A percentile compares a stretch with the other conserved stretches of the same genome.
Evolutionary conservation across 2,797 vertebrate genomes (phyloP).

Genomic region (Lepilemur ruficaudatus): DNA sequence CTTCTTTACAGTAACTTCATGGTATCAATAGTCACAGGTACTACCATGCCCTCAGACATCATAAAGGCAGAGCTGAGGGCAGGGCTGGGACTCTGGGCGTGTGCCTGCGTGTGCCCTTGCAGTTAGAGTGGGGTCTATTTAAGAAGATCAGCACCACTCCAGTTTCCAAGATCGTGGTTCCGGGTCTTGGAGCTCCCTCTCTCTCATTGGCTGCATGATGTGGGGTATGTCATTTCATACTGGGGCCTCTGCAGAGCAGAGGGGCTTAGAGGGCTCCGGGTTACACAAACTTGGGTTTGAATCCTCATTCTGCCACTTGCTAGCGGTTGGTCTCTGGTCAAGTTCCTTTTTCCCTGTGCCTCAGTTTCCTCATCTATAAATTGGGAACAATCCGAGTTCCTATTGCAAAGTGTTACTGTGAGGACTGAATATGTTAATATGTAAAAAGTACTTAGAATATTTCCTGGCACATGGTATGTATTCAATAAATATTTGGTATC

Average conservation of each 20-base stretch:
- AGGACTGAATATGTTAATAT: not conserved
- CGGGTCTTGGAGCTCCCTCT: not conserved
- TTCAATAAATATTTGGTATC: conserved; percentile 44
- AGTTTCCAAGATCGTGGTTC: not conserved
- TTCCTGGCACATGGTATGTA: not conserved
- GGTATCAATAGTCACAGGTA: not conserved
- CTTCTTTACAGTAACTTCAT: not conserved
- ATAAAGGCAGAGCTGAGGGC: not conserved
- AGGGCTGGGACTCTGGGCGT: not conserved
- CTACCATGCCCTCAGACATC: not conserved
- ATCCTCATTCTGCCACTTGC: not conserved
- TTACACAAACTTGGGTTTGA: not conserved
- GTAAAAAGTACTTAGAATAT: not conserved
- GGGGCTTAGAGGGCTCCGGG: not conserved
- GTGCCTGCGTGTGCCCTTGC: fast-evolving
- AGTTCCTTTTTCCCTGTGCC: not conserved
- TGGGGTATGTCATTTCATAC: not conserved
- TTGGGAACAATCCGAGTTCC: not conserved
- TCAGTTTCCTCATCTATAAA: not conserved
- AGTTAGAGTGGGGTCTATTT: not conserved
- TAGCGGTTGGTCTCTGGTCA: not conserved
- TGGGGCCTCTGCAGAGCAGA: not conserved
- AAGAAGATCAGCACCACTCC: not conserved
- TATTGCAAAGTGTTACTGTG: not conserved
- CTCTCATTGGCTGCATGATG: not conserved